Base-by-base conservation (phyloP, 2,888 invertebrate species). In the Gandaritis pyraliata region DNA sequence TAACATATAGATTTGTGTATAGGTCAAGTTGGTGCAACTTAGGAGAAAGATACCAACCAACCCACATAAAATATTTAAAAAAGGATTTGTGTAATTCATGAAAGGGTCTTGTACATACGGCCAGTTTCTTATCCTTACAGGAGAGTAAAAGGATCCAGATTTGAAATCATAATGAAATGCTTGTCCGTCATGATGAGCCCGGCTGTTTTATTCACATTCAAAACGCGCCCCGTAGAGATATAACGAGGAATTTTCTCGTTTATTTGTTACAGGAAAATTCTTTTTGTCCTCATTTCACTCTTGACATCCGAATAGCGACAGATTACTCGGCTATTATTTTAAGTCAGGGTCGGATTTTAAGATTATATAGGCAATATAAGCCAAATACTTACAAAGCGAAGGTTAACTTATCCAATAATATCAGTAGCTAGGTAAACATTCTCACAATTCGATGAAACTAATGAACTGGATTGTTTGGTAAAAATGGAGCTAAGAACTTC, bases 281-380 rank as follows among this genome's bases (percentile, higher is more conserved):
- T 50, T 56, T 54, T 52, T 57, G 48, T 61, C 48, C 57, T 57
- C 48, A 29, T 57, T 61, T 61, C 53, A 61, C 57, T 61, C 47
- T 48, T 61, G 57, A 61, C 61, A 53, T 49, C 43, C 48, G 41
- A 61, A 61, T 61, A 53, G 56, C 56, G 51, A 56, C 56, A 61
- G 47, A 61, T 61, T 61, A 56, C 56, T 56, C 45, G 56, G 39
- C 51, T 51, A 61, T 61, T 61, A 56, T 56, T 52, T 51, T 52
- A 50, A 54, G 8, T 38, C 54, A 60, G 61, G 56, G 47, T 33
- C 29, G 38, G 23, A 61, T 10, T 56, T 36, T 18, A 29, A 46
- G 15, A 12, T 16, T 16, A 11, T 10, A 16, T 16, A 43, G 11
- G 10, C 0, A 16, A 16, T 8, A 16, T 38, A 38, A 0, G 8